Conservation (phyloP, 2,888 invertebrate species). For the Fissipunctia ypsillon region DNA sequence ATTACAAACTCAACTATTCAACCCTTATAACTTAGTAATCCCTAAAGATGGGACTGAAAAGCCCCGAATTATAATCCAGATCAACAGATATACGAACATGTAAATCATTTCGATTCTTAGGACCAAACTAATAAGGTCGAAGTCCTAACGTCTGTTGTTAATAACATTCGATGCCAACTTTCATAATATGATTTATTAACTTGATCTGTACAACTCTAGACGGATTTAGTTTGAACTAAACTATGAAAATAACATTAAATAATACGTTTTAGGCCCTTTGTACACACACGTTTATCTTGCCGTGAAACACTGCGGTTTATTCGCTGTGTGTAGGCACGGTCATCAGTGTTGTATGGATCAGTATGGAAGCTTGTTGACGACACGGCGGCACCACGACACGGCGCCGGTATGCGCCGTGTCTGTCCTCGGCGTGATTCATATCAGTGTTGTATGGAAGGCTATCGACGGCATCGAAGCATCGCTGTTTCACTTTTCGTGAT, state of each 20-base stretch:
- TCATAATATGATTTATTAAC: conserved; percentile 62
- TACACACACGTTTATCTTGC: no score
- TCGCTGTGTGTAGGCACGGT: no score
- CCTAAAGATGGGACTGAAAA: conserved; percentile 35
- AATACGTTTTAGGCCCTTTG: conserved; percentile 31
- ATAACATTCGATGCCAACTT: conserved; percentile 52
- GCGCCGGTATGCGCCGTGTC: no score
- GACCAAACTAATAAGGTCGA: conserved; percentile 21
- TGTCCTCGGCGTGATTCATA: no score
- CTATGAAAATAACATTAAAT: conserved; percentile 53
- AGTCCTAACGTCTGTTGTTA: conserved; percentile 31
- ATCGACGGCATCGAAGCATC: no score
- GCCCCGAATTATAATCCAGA: conserved; percentile 22
- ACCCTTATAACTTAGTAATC: conserved; percentile 22
- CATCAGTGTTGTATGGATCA: no score
- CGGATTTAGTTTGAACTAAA: conserved; percentile 37
- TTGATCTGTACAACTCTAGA: conserved; percentile 54
- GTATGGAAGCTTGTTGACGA: no score
- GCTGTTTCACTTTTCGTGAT: no score
- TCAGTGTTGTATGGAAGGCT: no score
- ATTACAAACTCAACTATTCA: conserved; percentile 3
- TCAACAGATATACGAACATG: conserved; percentile 15
- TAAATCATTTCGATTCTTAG: conserved; percentile 22
- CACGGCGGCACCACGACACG: no score
- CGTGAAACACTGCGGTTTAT: no score